Evolutionary conservation across 2,113 vertebrate species (phyloP).

Genomic region (Blennius ocellaris): DNA sequence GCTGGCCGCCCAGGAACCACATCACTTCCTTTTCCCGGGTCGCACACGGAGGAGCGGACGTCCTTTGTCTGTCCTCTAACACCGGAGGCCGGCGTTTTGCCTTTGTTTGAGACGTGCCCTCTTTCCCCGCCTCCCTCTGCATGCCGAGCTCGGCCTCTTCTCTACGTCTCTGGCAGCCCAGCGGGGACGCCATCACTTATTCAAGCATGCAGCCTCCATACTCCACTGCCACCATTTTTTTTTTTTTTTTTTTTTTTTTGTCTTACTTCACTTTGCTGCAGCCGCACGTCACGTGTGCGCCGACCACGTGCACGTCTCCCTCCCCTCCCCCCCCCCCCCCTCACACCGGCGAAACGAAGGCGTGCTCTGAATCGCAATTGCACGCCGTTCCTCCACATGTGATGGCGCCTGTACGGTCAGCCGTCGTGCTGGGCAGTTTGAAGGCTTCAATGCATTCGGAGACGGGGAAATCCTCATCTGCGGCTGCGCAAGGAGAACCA

Average conservation of each 20-base stretch:
- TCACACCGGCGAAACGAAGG: conserved; percentile 35
- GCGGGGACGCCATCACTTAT: conserved; percentile 53
- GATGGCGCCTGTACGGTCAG: background rate
- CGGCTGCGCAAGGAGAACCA: background rate
- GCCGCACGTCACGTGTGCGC: conserved; percentile 13
- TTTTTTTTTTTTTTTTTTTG: conserved; percentile 3
- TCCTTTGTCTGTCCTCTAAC: conserved; percentile 39
- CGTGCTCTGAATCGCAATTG: conserved; percentile 51
- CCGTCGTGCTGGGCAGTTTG: background rate
- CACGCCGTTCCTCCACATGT: conserved; percentile 20
- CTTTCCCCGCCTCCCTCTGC: conserved; percentile 15
- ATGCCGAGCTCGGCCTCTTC: background rate
- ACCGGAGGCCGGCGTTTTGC: background rate
- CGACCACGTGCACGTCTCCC: conserved; percentile 26
- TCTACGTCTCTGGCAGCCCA: conserved; percentile 40
- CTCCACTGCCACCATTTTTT: conserved; percentile 40
- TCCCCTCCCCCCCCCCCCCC: conserved; percentile 19
- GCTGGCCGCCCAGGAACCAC: conserved; percentile 1
- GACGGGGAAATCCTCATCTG: background rate
- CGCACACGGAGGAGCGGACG: conserved; percentile 3
- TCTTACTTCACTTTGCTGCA: conserved; percentile 24
- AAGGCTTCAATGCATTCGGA: conserved; percentile 6
- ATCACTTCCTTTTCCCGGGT: background rate
- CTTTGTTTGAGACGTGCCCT: conserved; percentile 27
- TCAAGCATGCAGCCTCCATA: conserved; percentile 28